Percentiles rank a stretch among this genome's conserved stretches.
Evolutionary conservation across 2,888 invertebrate genomes (phyloP).

Genomic region (Steinernema scapterisci): DNA sequence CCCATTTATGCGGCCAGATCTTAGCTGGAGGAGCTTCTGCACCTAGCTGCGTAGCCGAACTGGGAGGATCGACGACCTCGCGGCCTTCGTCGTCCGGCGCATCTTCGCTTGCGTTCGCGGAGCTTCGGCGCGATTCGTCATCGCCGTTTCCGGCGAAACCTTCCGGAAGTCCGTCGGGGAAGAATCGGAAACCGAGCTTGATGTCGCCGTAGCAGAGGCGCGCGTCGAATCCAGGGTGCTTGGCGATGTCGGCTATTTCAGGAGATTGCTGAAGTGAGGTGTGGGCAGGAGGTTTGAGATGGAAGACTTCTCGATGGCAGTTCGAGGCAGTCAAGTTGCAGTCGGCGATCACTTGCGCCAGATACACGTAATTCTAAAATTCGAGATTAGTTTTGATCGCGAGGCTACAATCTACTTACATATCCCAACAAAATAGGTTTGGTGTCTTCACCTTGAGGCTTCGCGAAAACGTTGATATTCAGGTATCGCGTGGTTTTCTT

Average conservation of each 20-base stretch:
- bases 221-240: constrained; percentile 85
- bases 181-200: constrained; percentile 76
- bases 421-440: constrained; percentile 53
- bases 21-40: not conserved
- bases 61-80: not conserved
- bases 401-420: constrained; percentile 36
- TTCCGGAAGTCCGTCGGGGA: constrained; percentile 52
- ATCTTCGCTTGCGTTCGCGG: constrained; percentile 10
- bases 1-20: constrained; percentile 30
- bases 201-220: constrained; percentile 89
- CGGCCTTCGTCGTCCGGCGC: not conserved
- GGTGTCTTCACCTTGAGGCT: constrained; percentile 36
- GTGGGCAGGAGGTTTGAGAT: constrained; percentile 53
- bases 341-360: constrained; percentile 63
- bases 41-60: not conserved
- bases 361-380: constrained; percentile 47
- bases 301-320: constrained; percentile 62
- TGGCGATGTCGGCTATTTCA: constrained; percentile 55
- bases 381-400: not conserved
- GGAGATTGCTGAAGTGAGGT: constrained; percentile 24
- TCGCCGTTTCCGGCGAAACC: constrained; percentile 40
- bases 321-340: constrained; percentile 62
- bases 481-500: constrained; percentile 49
- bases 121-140: not conserved
- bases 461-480: constrained; percentile 59